Evolutionary conservation across 2,888 invertebrate species (phyloP), one percentile per base, ranked within the genome.

Genomic region (Caradrina clavipalpis): DNA sequence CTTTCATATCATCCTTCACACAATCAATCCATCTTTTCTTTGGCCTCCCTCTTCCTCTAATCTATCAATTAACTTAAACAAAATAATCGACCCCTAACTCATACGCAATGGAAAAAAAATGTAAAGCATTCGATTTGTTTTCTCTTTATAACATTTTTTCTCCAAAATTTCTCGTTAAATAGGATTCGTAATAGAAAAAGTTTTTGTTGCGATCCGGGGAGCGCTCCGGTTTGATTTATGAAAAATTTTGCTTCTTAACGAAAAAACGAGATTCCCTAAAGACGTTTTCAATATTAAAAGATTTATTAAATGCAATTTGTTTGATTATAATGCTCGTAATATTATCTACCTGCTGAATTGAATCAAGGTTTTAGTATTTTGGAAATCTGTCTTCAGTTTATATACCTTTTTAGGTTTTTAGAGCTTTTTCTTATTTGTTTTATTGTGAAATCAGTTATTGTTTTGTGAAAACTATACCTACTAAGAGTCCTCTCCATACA

Each of bases 101-200:
- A 53, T 54, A 59, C 15, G 26, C 6, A 13, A 58, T 17, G 49
- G 22, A 31, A 66, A 75, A n/a, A 42, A 62, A 45, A 67, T 22
- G 11, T 53, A 51, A 70, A 63, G 10, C 42, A 21, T 73, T 76
- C 69, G 56, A 78, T 82, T 76, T 66, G 49, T 68, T 76, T 73
- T 68, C 62, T 49, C 62, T 56, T 61, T 61, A 68, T 50, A 64
- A 68, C 1, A 21, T 22, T 35, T 73, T 67, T 55, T 51, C 68
- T 60, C 7, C 8, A 71, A 66, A 70, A 69, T 66, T 66, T 75
- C 66, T 21, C 64, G 59, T 74, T 80, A 82, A 83, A 80, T 84
- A 69, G 68, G 73, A 57, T 26, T 70, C 71, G 78, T 86, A 85
- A 87, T 87, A 86, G 87, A 87, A 83, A 82, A 83, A 83, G 76